Evolutionary conservation across 1,140 invertebrate species (phyloP).

Genomic region (Orchestia grillus): DNA sequence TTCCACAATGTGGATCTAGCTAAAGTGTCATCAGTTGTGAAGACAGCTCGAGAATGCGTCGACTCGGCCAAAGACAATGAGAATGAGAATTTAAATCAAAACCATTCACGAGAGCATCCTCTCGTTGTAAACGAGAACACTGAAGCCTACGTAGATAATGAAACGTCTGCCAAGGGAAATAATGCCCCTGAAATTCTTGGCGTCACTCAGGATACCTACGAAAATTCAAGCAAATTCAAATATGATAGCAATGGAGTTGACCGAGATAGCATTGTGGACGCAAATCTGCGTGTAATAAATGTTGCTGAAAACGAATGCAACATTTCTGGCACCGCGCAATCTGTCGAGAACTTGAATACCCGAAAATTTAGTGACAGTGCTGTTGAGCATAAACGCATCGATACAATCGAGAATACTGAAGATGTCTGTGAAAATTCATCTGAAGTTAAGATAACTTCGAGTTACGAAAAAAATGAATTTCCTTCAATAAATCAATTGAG

Average conservation of each 20-base stretch:
- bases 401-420: background rate
- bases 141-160: background rate
- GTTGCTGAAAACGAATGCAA: background rate
- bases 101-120: background rate
- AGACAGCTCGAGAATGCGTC: background rate
- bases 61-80: background rate
- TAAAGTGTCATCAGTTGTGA: background rate
- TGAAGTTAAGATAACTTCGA: background rate
- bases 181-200: background rate
- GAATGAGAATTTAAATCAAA: background rate
- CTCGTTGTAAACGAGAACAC: background rate
- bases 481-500: background rate
- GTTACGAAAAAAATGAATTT: background rate
- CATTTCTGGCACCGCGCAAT: background rate
- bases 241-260: background rate
- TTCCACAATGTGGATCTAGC: background rate
- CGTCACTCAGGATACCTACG: background rate
- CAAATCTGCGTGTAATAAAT: background rate
- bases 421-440: background rate
- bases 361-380: background rate
- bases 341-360: background rate
- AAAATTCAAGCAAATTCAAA: background rate
- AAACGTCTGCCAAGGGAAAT: background rate
- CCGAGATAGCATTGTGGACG: background rate
- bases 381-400: background rate